Percentiles rank a stretch among this genome's conserved stretches.
phyloP scores from a whole-genome alignment of 2,888 invertebrate species.

The Laothoe populi region DNA sequence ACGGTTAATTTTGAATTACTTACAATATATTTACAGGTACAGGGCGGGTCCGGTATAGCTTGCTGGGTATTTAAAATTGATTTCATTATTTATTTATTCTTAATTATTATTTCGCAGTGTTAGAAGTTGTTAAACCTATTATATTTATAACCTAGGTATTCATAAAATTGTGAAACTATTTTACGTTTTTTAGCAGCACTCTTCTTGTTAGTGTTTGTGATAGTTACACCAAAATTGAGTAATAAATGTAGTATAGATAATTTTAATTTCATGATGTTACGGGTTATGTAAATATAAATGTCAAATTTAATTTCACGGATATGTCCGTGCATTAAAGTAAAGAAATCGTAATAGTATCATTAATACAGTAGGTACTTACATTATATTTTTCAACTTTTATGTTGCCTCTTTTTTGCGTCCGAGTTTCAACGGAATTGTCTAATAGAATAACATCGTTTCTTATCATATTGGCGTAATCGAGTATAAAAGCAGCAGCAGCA shows the following conservation, averaged over 20 bases:
- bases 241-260: too few species aligned
- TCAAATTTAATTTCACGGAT: neutral
- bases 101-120: too few species aligned
- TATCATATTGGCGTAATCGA: slow-evolving; percentile 76
- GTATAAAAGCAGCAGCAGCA: slow-evolving; percentile 64
- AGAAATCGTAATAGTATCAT: too few species aligned
- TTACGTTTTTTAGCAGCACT: too few species aligned
- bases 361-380: slow-evolving; percentile 49
- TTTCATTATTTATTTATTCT: too few species aligned
- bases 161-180: too few species aligned
- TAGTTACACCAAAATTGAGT: too few species aligned
- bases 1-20: slow-evolving; percentile 37
- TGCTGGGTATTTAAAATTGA: slow-evolving; percentile 52
- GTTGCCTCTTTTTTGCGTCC: slow-evolving; percentile 72
- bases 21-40: slow-evolving; percentile 56
- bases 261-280: too few species aligned
- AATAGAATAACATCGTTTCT: slow-evolving; percentile 70
- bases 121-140: too few species aligned
- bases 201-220: too few species aligned
- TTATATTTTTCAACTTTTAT: slow-evolving; percentile 61
- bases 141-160: too few species aligned
- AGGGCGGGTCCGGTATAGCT: slow-evolving; percentile 56
- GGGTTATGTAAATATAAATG: too few species aligned
- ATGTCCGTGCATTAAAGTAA: neutral
- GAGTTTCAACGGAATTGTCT: slow-evolving; percentile 75